These are phyloP conservation scores for Hiodon tergisus DNA, from an alignment of 2,113 vertebrate genomes.

Conservation along the genomic window DNA sequence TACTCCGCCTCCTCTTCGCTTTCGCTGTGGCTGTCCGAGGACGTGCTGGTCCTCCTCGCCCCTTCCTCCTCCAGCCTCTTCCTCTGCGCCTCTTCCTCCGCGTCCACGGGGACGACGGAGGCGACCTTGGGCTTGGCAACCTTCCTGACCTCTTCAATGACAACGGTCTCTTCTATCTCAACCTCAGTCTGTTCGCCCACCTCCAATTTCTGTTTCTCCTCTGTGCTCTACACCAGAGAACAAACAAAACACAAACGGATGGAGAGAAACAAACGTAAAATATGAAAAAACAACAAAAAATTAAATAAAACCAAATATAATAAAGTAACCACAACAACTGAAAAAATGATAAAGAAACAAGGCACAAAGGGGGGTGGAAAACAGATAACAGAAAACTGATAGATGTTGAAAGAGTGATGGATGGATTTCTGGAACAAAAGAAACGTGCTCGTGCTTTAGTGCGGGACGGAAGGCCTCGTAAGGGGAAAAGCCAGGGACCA, in stretches of 20 bases:
- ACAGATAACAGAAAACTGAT: slow-evolving; percentile 36
- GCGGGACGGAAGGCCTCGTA: slow-evolving; percentile 22
- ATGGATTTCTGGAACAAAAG: slow-evolving; percentile 36
- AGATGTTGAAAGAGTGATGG: slow-evolving; percentile 45
- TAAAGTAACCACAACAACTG: slow-evolving; percentile 21
- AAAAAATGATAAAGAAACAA: slow-evolving; percentile 58
- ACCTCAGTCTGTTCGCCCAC: slow-evolving; percentile 81
- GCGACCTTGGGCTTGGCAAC: slow-evolving; percentile 60
- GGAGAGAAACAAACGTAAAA: slow-evolving; percentile 58
- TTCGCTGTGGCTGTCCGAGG: slow-evolving; percentile 81
- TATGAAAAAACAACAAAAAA: slow-evolving; percentile 61
- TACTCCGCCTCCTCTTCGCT: slow-evolving; percentile 93
- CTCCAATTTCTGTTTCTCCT: slow-evolving; percentile 77
- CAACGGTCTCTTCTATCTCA: slow-evolving; percentile 83
- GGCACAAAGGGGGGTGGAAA: slow-evolving; percentile 53
- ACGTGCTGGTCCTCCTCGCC: slow-evolving; percentile 61
- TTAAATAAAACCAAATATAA: background rate
- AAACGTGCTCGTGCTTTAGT: slow-evolving; percentile 20
- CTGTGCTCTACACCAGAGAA: slow-evolving; percentile 73
- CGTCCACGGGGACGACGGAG: slow-evolving; percentile 15
- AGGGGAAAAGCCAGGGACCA: slow-evolving; percentile 66
- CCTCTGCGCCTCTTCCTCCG: slow-evolving; percentile 61
- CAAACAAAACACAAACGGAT: slow-evolving; percentile 43
- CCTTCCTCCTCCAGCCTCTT: slow-evolving; percentile 52
- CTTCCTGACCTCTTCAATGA: slow-evolving; percentile 77